Conservation (phyloP, 1,140 invertebrate species). For the Piezodorus guildinii region DNA sequence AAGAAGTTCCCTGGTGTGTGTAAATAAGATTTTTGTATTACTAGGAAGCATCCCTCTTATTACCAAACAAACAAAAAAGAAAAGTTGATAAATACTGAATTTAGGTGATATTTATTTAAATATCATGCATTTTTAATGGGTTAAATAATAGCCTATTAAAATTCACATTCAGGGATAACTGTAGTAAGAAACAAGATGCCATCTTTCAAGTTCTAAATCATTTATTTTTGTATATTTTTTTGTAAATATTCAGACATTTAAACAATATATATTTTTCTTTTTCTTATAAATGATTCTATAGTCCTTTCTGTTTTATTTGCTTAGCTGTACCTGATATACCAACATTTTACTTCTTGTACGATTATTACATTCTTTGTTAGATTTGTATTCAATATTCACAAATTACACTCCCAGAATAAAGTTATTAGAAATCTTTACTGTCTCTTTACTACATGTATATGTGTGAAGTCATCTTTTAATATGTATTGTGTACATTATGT, state of each 20-base stretch:
- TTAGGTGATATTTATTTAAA: not conserved
- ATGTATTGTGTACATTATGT: conserved; percentile 7
- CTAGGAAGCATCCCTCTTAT: not conserved
- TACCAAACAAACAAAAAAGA: not conserved
- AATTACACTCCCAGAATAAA: not conserved
- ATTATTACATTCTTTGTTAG: not conserved
- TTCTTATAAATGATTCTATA: too few relatives aligned
- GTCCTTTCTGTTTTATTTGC: too few relatives aligned
- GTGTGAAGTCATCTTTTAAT: not conserved
- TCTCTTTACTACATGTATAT: not conserved
- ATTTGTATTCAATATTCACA: not conserved
- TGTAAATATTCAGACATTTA: too few relatives aligned
- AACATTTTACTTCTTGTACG: too few relatives aligned
- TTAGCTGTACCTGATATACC: too few relatives aligned
- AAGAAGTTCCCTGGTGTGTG: not conserved
- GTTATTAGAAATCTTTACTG: not conserved
- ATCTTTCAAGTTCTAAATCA: not conserved
- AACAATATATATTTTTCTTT: too few relatives aligned
- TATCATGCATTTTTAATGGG: not conserved
- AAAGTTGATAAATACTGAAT: not conserved
- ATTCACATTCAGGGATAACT: not conserved
- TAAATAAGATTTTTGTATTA: conserved; percentile 3
- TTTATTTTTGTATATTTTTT: not conserved
- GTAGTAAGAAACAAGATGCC: not conserved
- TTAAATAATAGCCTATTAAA: not conserved